Evolutionary conservation across 1,140 invertebrate species (phyloP).

Genomic region (Centruroides vittatus): DNA sequence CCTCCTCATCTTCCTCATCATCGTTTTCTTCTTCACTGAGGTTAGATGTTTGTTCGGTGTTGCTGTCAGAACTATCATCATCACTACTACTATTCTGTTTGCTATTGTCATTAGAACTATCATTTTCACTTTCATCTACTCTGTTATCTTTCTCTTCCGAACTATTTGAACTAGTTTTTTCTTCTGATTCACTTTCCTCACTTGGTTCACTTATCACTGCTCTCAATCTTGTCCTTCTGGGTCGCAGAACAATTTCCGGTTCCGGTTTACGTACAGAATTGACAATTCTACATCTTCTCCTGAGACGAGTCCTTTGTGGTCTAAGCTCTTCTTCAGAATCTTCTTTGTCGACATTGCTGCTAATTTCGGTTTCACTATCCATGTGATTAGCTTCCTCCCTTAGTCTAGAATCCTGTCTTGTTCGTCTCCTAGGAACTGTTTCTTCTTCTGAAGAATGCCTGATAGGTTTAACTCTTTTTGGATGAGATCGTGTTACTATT

Average conservation of each 20-base stretch:
- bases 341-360: too few relatives aligned
- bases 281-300: too few relatives aligned
- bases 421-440: neutral
- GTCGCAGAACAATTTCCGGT: too few relatives aligned
- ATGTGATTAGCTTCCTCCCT: slow-evolving; percentile 1
- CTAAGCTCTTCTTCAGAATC: too few relatives aligned
- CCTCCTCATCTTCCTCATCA: slow-evolving; percentile 25
- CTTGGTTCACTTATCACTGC: too few relatives aligned
- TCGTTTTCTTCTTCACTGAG: too few relatives aligned
- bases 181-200: too few relatives aligned
- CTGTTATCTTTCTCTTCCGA: slow-evolving; percentile 2
- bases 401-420: neutral
- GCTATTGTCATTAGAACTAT: slow-evolving; percentile 28
- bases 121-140: slow-evolving; percentile 8
- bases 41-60: too few relatives aligned
- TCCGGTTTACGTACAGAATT: too few relatives aligned
- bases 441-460: slow-evolving; percentile 1
- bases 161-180: too few relatives aligned
- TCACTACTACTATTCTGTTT: slow-evolving; percentile 15
- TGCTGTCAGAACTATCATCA: neutral
- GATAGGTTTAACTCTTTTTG: slow-evolving; percentile 1
- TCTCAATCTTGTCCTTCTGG: too few relatives aligned
- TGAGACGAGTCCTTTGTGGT: too few relatives aligned
- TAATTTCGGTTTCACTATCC: slow-evolving; percentile 9
- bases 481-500: slow-evolving; percentile 2